Evolutionary conservation across 2,113 vertebrate species (phyloP).

Genomic region (Zeus faber): DNA sequence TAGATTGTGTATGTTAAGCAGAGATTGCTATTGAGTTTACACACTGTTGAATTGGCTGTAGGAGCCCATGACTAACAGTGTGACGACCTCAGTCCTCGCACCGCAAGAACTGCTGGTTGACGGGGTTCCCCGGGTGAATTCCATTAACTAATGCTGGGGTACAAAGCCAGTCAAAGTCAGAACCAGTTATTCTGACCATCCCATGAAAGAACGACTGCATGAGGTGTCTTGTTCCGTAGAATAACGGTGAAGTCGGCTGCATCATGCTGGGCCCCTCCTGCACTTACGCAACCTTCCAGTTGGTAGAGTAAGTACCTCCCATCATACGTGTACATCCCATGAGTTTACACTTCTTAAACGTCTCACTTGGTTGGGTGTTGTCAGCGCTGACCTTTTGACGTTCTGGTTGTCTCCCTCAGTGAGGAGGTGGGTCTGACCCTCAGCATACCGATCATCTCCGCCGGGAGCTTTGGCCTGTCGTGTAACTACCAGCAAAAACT

Average conservation of each 20-base stretch:
- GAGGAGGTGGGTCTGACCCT: constrained; percentile 78
- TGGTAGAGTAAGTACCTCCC: constrained; percentile 88
- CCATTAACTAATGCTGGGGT: too few relatives aligned
- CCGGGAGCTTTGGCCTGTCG: constrained; percentile 93
- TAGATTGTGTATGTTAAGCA: too few relatives aligned
- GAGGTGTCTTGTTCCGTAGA: constrained; percentile 62
- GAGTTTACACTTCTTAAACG: neutral
- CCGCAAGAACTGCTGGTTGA: neutral
- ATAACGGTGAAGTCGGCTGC: constrained; percentile 72
- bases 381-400: neutral
- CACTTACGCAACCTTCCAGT: constrained; percentile 89
- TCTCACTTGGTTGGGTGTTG: neutral
- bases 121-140: too few relatives aligned
- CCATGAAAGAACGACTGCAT: neutral
- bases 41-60: neutral
- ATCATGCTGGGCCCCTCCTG: constrained; percentile 88
- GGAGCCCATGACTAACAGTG: too few relatives aligned
- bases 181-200: too few relatives aligned
- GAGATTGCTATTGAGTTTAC: too few relatives aligned
- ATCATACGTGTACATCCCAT: neutral
- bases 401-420: constrained; percentile 43
- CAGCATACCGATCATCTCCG: constrained; percentile 88
- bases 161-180: too few relatives aligned
- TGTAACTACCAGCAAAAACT: constrained; percentile 89
- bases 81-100: neutral